Percentiles rank a stretch among this genome's conserved stretches.
These are phyloP conservation scores for Chydorus sphaericus DNA, from an alignment of 2,888 invertebrate genomes.

Conservation along the genomic window DNA sequence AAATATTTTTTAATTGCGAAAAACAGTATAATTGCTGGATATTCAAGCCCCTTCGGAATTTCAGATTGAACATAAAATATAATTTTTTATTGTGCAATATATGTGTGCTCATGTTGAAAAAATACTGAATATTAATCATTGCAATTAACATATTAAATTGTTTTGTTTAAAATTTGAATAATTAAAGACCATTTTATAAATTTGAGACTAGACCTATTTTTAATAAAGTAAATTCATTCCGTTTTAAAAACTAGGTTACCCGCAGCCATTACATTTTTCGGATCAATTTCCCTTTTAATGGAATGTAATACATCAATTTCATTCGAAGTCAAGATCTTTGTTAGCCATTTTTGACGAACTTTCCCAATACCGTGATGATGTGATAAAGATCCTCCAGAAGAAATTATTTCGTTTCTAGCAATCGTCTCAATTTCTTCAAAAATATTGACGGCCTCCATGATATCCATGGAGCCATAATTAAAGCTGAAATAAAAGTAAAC, in stretches of 20 bases:
- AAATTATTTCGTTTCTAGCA: constrained; percentile 82
- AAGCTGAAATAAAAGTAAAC: constrained; percentile 90
- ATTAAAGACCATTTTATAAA: too few species aligned
- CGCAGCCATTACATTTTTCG: constrained; percentile 81
- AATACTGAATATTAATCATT: too few species aligned
- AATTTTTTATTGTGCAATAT: too few species aligned
- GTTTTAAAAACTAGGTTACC: constrained; percentile 50
- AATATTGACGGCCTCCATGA: constrained; percentile 51
- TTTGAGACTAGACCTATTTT: too few species aligned
- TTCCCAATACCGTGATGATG: constrained; percentile 97
- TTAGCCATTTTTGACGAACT: constrained; percentile 70
- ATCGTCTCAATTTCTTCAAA: constrained; percentile 77
- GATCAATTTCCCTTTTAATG: constrained; percentile 76
- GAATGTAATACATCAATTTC: constrained; percentile 64
- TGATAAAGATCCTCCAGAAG: constrained; percentile 79
- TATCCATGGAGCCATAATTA: constrained; percentile 33
- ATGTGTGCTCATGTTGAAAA: too few species aligned
- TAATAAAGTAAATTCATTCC: too few species aligned
- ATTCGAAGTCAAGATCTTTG: constrained; percentile 53
- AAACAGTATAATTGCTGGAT: too few species aligned
- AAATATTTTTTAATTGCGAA: too few species aligned
- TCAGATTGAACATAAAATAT: too few species aligned
- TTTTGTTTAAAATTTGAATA: too few species aligned
- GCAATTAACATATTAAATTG: too few species aligned
- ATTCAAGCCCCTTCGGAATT: too few species aligned